These are phyloP conservation scores for Cossypha niveicapilla DNA, from an alignment of 2,797 vertebrate genomes.

Conservation along the genomic window DNA sequence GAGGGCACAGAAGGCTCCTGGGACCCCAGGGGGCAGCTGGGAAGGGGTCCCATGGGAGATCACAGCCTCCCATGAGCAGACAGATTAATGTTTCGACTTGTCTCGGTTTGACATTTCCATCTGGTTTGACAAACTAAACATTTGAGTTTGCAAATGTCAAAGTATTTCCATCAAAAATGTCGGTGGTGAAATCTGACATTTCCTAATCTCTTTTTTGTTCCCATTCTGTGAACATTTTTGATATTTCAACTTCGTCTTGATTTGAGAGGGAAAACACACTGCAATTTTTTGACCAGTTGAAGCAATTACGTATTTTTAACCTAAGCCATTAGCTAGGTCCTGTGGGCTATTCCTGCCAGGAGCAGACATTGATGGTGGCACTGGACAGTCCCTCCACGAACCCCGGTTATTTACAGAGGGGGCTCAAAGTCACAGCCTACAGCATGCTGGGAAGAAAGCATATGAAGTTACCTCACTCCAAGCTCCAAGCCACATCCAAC, in stretches of 20 bases:
- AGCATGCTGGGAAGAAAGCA: background rate
- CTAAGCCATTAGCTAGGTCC: background rate
- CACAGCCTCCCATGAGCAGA: background rate
- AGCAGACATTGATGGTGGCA: background rate
- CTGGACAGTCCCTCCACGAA: background rate
- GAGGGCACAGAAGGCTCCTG: background rate
- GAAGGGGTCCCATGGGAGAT: background rate
- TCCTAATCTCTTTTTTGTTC: conserved; percentile 46
- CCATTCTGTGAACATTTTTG: conserved; percentile 1
- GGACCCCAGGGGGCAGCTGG: background rate
- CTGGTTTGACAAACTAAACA: conserved; percentile 62
- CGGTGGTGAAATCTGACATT: conserved; percentile 21
- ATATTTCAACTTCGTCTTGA: conserved; percentile 47
- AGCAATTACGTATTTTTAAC: background rate
- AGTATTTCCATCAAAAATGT: conserved; percentile 62
- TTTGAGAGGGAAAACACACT: conserved; percentile 3
- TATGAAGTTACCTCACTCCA: background rate
- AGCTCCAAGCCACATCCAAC: background rate
- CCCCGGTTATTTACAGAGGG: background rate
- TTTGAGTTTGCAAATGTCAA: conserved; percentile 62
- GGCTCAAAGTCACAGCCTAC: background rate
- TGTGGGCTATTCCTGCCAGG: background rate
- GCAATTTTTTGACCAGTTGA: background rate
- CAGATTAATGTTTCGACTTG: conserved; percentile 42
- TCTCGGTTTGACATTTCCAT: conserved; percentile 50